Conservation (phyloP, 2,888 invertebrate species). For the Poecilobothrus nobilitatus region DNA sequence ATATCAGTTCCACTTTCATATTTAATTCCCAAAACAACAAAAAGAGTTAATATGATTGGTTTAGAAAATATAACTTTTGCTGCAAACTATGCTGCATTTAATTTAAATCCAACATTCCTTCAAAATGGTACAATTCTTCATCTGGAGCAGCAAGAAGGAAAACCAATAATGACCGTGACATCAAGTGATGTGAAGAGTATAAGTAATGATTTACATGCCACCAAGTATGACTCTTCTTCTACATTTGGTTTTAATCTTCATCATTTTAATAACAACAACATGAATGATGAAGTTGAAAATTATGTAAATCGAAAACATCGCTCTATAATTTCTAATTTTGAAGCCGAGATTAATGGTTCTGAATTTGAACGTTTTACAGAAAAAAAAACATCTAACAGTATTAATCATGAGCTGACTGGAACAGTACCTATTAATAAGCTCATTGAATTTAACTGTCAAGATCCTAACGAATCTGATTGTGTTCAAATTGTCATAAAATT, state of each 20-base stretch:
- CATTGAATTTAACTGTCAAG: conserved; percentile 41
- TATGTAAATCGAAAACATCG: conserved; percentile 27
- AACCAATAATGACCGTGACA: not conserved
- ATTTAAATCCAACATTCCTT: conserved; percentile 19
- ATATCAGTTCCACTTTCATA: conserved; percentile 40
- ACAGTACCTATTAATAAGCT: conserved; percentile 40
- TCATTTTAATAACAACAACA: not conserved
- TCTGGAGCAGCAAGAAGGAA: conserved; percentile 11
- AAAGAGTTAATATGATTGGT: conserved; percentile 35
- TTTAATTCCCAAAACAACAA: conserved; percentile 30
- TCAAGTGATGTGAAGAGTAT: too few relatives aligned
- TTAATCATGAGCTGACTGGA: conserved; percentile 37
- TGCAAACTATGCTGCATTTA: conserved; percentile 20
- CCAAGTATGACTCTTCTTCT: not conserved
- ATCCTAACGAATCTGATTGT: conserved; percentile 36
- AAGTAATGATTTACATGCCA: not conserved
- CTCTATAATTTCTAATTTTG: conserved; percentile 29
- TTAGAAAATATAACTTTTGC: conserved; percentile 34
- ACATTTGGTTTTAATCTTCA: not conserved
- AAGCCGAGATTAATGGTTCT: conserved; percentile 25
- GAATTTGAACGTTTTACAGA: conserved; percentile 35
- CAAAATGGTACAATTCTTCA: conserved; percentile 23
- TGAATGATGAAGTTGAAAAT: not conserved
- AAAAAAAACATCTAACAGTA: conserved; percentile 31
- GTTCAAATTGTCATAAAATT: conserved; percentile 36